Evolutionary conservation across 2,113 vertebrate species (phyloP), one percentile per base, ranked within the genome.

Genomic region (Poeciliopsis occidentalis): DNA sequence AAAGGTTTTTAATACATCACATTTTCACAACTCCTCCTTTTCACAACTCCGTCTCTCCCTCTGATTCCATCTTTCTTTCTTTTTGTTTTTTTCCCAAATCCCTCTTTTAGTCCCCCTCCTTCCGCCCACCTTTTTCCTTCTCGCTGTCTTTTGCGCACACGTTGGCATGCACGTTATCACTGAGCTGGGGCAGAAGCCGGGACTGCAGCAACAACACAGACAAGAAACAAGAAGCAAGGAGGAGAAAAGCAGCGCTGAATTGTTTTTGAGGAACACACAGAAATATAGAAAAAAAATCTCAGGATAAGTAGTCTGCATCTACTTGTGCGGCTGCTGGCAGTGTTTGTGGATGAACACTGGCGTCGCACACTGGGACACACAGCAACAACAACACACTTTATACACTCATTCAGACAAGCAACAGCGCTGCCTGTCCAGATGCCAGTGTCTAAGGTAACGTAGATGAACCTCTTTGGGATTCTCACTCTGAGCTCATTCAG

Each of bases 401-500:
- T 6, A 73, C 51, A 27, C 30, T 76, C 34, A 73, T 4, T 70
- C 67, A 76, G 76, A 60, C 51, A 12, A 82, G 57, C 69, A 27
- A 67, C 63, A 83, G 66, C 75, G 54, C 73, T 57, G 1, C 29
- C 69, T 34, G 64, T 76, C 80, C 92, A 64, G 87, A 94, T 94
- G 92, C 92, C 93, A 12, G 87, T 93, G 75, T 93, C 85, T 64
- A 93, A 94, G 93, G 92, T 94, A 93, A 83, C 44, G 74, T 81
- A 67, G 32, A 13, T 24, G 57, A 37, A 6, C 67, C 26, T 67
- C 73, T 75, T 70, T 83, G 12, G 76, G 32, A 22, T 34, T 19
- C 62, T 76, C 39, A 41, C 12, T 15, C 39, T 4, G 39, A 54
- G 75, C 34, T 67, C 13, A 71, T 76, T 83, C n/a, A 34, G 17